Evolutionary conservation across 2,113 vertebrate species (phyloP).

Genomic region (Megaleporinus macrocephalus): DNA sequence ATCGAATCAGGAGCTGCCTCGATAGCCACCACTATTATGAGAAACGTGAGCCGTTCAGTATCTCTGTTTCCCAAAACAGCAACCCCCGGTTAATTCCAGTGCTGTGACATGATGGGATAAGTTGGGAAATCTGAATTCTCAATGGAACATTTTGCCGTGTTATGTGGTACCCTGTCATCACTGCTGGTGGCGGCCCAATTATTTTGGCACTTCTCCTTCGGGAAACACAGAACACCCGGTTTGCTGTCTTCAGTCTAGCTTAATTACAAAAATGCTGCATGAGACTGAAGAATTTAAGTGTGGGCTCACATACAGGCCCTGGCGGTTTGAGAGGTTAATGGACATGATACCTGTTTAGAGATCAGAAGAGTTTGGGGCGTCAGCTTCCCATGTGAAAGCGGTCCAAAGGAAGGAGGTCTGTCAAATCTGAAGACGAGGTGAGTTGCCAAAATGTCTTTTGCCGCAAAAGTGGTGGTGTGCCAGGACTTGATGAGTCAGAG

Average conservation of each 20-base stretch:
- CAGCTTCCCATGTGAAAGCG: neutral
- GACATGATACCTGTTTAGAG: neutral
- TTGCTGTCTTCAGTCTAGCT: neutral
- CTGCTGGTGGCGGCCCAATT: neutral
- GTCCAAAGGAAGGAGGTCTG: neutral
- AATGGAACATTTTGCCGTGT: neutral
- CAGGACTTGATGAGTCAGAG: conserved; percentile 12
- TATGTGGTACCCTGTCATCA: neutral
- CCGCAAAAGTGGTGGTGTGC: neutral
- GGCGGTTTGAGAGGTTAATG: neutral
- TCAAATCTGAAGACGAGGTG: neutral
- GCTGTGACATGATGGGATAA: neutral
- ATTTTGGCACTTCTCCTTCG: neutral
- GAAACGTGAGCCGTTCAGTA: too few species aligned
- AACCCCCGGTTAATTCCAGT: neutral
- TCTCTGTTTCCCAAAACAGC: too few species aligned
- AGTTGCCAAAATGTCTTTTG: neutral
- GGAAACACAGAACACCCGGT: neutral
- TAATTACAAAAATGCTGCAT: neutral
- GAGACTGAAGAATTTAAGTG: neutral
- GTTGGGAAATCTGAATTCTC: neutral
- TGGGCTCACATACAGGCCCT: neutral
- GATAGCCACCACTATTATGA: too few species aligned
- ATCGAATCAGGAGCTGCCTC: too few species aligned
- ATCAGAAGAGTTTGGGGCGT: neutral